phyloP scores from a whole-genome alignment of 92 coral and sea anemone species.

The Zoanthus sociatus region DNA sequence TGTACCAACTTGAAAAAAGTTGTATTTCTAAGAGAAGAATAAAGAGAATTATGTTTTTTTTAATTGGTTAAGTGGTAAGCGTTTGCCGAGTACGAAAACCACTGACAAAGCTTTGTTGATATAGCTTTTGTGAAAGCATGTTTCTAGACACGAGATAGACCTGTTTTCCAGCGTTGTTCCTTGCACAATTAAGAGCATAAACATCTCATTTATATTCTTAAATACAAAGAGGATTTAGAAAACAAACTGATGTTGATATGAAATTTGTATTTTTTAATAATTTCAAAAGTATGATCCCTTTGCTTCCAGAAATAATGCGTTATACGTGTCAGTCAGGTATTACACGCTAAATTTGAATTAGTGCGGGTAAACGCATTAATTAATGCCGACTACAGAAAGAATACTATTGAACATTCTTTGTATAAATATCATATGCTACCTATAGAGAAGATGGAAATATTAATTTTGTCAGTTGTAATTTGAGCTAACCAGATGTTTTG shows the following conservation, averaged over 20 bases:
- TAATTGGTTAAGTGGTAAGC: not conserved
- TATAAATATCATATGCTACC: not conserved
- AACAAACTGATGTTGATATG: not conserved
- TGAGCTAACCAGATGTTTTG: slow-evolving; percentile 10
- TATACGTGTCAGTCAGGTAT: not conserved
- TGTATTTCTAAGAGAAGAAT: not conserved
- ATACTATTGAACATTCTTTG: not conserved
- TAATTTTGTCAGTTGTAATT: not conserved
- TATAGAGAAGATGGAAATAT: not conserved
- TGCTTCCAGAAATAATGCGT: not conserved
- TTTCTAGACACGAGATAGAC: not conserved
- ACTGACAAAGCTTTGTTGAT: slow-evolving; percentile 6
- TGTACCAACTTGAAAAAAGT: not conserved
- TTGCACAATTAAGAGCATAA: not conserved
- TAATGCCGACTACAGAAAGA: not conserved
- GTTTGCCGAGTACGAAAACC: slow-evolving; percentile 7
- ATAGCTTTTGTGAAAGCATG: slow-evolving; percentile 2
- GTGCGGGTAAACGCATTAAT: not conserved
- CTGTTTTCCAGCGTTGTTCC: not conserved
- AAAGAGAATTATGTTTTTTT: not conserved
- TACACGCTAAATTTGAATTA: not conserved
- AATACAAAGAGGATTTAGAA: not conserved
- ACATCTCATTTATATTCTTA: not conserved
- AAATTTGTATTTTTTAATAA: not conserved
- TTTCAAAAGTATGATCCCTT: not conserved